Conservation (phyloP, 2,888 invertebrate genomes). For the Protonemura montana region DNA sequence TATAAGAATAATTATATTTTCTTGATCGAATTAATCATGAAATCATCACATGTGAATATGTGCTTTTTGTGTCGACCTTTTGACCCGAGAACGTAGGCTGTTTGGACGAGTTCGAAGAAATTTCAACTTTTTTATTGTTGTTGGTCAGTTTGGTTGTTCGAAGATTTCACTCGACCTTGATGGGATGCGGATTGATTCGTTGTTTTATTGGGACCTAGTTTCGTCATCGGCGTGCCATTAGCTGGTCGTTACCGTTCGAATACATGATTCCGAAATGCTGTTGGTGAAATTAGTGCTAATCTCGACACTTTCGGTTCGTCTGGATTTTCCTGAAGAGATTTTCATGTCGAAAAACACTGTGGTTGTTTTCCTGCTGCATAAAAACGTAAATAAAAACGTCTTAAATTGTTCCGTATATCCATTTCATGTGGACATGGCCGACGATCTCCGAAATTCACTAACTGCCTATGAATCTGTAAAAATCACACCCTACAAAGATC, state of each 20-base stretch:
- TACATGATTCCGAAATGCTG: not conserved
- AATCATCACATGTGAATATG: not conserved
- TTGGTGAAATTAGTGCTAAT: not conserved
- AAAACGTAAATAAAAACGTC: no score
- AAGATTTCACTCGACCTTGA: not conserved
- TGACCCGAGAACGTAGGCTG: not conserved
- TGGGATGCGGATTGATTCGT: not conserved
- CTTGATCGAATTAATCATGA: constrained; percentile 4
- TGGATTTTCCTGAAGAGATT: no score
- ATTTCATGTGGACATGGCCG: no score
- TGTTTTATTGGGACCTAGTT: not conserved
- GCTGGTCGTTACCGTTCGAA: not conserved
- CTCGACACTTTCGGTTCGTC: no score
- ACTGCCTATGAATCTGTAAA: no score
- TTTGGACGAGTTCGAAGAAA: not conserved
- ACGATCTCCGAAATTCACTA: no score
- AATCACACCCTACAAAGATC: no score
- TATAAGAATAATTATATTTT: not conserved
- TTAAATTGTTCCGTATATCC: no score
- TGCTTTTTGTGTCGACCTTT: not conserved
- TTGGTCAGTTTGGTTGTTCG: not conserved
- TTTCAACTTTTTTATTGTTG: not conserved
- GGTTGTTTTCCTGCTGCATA: no score
- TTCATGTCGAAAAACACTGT: no score
- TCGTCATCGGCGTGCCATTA: not conserved